Percentiles rank a stretch among this genome's conserved stretches.
phyloP scores from a whole-genome alignment of 2,113 vertebrate species.

The Lucifuga dentata region DNA sequence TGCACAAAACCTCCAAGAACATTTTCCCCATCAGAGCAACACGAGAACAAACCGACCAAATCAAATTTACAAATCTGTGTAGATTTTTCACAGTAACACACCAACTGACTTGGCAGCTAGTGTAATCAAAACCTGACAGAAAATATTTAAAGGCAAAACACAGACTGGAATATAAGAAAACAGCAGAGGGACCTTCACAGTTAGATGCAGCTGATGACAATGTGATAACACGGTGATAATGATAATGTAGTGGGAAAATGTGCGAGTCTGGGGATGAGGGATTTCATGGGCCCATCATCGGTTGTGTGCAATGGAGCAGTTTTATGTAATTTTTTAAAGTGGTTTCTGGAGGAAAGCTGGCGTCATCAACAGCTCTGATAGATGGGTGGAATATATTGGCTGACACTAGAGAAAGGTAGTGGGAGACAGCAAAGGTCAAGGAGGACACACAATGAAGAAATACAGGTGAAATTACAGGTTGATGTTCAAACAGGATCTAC shows the following conservation, averaged over 20 bases:
- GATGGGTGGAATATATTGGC: slow-evolving; percentile 1
- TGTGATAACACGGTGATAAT: slow-evolving; percentile 69
- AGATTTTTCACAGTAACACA: slow-evolving; percentile 9
- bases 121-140: slow-evolving; percentile 30
- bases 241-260: slow-evolving; percentile 65
- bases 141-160: slow-evolving; percentile 40
- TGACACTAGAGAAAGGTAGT: too few species aligned
- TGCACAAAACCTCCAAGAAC: slow-evolving; percentile 23
- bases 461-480: not conserved
- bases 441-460: not conserved
- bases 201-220: slow-evolving; percentile 59
- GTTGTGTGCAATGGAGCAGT: slow-evolving; percentile 50
- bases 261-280: slow-evolving; percentile 45
- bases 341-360: not conserved
- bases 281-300: slow-evolving; percentile 41
- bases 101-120: slow-evolving; percentile 23
- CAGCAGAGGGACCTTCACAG: slow-evolving; percentile 33
- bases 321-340: slow-evolving; percentile 12
- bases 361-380: slow-evolving; percentile 21
- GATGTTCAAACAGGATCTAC: not conserved
- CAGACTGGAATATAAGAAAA: slow-evolving; percentile 21
- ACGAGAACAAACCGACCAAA: slow-evolving; percentile 14
- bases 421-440: too few species aligned
- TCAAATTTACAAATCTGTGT: slow-evolving; percentile 12
- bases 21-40: slow-evolving; percentile 31